phyloP scores from a whole-genome alignment of 2,797 vertebrate species.

The Ambastaia sidthimunki region DNA sequence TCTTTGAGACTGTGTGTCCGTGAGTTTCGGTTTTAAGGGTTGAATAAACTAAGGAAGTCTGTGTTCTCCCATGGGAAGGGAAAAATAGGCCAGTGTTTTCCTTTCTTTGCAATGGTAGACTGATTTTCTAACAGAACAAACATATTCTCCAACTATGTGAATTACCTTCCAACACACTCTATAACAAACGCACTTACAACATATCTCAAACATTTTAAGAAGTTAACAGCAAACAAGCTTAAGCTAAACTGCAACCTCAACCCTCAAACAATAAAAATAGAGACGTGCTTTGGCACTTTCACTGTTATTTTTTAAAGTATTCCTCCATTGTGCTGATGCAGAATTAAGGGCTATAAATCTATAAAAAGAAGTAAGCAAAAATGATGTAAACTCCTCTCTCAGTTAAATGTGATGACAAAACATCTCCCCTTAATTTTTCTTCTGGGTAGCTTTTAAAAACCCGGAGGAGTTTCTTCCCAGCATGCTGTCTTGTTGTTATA shows the following conservation, averaged over 20 bases:
- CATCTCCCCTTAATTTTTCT: conserved; percentile 14
- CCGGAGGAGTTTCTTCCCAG: conserved; percentile 62
- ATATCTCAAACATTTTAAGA: neutral
- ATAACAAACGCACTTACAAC: neutral
- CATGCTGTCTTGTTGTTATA: conserved; percentile 61
- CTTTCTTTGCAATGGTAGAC: conserved; percentile 43
- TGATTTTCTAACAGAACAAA: conserved; percentile 41
- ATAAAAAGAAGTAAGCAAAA: too few species aligned
- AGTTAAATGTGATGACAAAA: conserved; percentile 30
- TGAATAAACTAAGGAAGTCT: conserved; percentile 53
- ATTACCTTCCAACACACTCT: conserved; percentile 20
- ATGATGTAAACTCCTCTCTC: conserved; percentile 16
- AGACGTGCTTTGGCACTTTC: too few species aligned
- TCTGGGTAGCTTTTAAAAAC: conserved; percentile 29
- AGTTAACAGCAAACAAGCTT: neutral
- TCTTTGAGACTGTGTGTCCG: neutral
- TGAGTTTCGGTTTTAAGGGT: conserved; percentile 27
- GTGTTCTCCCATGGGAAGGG: conserved; percentile 43
- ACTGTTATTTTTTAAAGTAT: conserved; percentile 29
- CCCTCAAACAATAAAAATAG: neutral
- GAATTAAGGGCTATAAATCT: conserved; percentile 42
- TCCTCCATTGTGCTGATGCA: conserved; percentile 21
- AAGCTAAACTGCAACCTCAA: neutral
- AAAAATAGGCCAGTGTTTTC: conserved; percentile 47
- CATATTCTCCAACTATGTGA: conserved; percentile 16